Conservation (phyloP, 2,113 vertebrate genomes). For the Otus sunia region DNA sequence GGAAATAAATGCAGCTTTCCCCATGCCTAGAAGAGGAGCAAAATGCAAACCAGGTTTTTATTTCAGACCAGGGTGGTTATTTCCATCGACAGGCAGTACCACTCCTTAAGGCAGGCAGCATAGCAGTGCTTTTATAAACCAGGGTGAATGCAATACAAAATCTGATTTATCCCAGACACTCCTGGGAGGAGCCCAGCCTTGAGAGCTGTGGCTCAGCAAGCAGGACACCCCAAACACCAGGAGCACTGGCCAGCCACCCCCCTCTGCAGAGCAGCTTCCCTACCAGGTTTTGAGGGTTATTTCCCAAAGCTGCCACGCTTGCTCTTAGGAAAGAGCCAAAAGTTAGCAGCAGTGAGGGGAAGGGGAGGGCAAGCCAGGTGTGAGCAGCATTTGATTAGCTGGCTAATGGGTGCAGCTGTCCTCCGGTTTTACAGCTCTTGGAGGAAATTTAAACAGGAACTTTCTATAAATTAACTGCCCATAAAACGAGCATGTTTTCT, state of each 20-base stretch:
- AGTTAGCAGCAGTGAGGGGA: not conserved
- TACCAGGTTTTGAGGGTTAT: rapidly evolving
- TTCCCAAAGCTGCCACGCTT: not conserved
- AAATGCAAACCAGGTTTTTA: not conserved
- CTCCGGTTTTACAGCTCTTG: constrained; percentile 16
- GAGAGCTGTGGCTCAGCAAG: rapidly evolving
- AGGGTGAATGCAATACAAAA: not conserved
- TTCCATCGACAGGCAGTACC: not conserved
- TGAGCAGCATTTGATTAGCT: not conserved
- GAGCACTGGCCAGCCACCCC: not conserved
- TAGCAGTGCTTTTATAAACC: not conserved
- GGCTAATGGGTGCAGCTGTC: not conserved
- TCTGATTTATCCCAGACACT: rapidly evolving
- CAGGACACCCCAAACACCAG: not conserved
- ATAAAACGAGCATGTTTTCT: constrained; percentile 50
- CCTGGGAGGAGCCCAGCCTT: not conserved
- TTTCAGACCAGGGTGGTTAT: not conserved
- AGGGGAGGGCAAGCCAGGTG: not conserved
- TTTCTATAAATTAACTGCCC: constrained; percentile 63
- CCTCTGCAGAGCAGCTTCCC: not conserved
- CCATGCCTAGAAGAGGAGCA: not conserved
- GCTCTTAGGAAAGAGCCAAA: not conserved
- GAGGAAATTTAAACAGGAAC: constrained; percentile 65
- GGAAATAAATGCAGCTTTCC: not conserved
- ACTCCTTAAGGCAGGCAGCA: not conserved